A percentile compares a stretch with the other conserved stretches of the same genome.
Evolutionary conservation across 2,888 invertebrate genomes (phyloP).

Genomic region (Nudaria mundana): DNA sequence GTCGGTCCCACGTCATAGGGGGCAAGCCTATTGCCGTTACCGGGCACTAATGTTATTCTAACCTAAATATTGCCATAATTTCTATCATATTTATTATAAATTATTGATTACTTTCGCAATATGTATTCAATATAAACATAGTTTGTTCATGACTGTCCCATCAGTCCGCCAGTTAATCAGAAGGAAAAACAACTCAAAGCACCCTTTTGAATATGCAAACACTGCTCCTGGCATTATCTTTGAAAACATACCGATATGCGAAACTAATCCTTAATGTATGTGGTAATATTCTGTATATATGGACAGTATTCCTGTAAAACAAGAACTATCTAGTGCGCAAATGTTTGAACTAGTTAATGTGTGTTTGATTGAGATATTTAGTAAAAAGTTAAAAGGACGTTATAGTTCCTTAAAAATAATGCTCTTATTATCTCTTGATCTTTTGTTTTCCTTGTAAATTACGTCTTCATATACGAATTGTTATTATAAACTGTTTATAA

Average conservation of each 20-base stretch:
- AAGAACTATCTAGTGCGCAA: neutral
- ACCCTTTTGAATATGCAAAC: slow-evolving; percentile 75
- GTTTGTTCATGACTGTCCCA: slow-evolving; percentile 39
- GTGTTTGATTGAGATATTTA: slow-evolving; percentile 12
- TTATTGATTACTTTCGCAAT: too few relatives aligned
- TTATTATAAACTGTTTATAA: too few relatives aligned
- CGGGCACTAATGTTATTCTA: too few relatives aligned
- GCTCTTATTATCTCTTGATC: too few relatives aligned
- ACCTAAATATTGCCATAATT: too few relatives aligned
- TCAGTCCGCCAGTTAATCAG: slow-evolving; percentile 65
- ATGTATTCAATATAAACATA: too few relatives aligned
- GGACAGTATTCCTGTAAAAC: slow-evolving; percentile 9
- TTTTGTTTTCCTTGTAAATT: too few relatives aligned
- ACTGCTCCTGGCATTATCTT: slow-evolving; percentile 53
- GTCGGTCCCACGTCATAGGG: too few relatives aligned
- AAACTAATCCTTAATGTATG: slow-evolving; percentile 20
- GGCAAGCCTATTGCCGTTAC: too few relatives aligned
- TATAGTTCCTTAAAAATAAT: too few relatives aligned
- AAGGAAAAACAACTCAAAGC: slow-evolving; percentile 67
- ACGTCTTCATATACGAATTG: too few relatives aligned
- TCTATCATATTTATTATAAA: too few relatives aligned
- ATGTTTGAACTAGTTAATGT: slow-evolving; percentile 7
- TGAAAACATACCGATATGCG: slow-evolving; percentile 17
- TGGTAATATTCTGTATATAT: slow-evolving; percentile 5
- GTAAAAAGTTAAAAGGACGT: neutral